phyloP scores from a whole-genome alignment of 2,888 invertebrate species.

The Penaeus monodon region DNA sequence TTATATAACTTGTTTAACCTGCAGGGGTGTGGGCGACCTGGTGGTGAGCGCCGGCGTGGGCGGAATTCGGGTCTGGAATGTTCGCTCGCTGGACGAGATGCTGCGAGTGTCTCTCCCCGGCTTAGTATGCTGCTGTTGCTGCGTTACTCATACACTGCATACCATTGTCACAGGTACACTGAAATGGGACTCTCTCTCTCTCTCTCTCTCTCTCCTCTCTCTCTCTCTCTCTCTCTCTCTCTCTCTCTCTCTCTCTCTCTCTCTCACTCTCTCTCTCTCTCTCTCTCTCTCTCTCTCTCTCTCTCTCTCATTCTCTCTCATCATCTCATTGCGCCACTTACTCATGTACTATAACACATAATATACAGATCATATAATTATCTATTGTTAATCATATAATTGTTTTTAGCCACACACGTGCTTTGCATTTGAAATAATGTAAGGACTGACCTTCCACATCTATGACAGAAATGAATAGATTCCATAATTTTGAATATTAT shows the following conservation, averaged over 20 bases:
- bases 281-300: background rate
- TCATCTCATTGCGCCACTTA: no score
- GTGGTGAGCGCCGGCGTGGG: slow-evolving; percentile 89
- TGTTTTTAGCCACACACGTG: no score
- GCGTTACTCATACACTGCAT: slow-evolving; percentile 47
- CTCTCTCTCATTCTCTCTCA: background rate
- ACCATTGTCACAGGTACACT: slow-evolving; percentile 58
- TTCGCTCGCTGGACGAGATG: slow-evolving; percentile 81
- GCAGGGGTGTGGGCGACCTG: slow-evolving; percentile 83
- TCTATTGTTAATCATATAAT: no score
- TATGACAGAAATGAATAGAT: no score
- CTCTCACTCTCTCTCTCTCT: background rate
- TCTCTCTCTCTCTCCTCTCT: background rate
- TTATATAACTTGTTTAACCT: background rate
- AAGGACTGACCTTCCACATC: no score
- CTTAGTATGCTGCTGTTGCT: slow-evolving; percentile 77
- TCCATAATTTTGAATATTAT: no score
- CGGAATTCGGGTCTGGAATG: slow-evolving; percentile 88
- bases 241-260: background rate
- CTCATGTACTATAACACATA: no score
- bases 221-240: background rate
- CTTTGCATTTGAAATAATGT: no score
- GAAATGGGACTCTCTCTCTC: no score
- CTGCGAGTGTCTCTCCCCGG: slow-evolving; percentile 88
- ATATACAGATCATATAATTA: no score